Evolutionary conservation across 2,797 vertebrate genomes (phyloP), one percentile per base, ranked within the genome.

Genomic region (Anomalospiza imberbis): DNA sequence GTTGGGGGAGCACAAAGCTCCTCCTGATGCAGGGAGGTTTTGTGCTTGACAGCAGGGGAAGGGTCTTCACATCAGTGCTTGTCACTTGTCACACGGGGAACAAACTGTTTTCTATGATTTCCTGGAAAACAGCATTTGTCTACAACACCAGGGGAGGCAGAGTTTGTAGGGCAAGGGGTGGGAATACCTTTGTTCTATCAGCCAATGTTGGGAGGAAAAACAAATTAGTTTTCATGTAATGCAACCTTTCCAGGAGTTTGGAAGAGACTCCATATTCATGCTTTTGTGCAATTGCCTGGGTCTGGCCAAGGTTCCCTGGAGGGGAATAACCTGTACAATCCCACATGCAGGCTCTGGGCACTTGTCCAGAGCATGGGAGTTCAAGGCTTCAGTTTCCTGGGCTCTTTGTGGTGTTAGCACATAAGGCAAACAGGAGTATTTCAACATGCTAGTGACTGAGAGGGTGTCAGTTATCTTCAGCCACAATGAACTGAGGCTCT

Each of bases 201-300:
- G 44, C 13, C 5, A 31, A 0, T 1, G 9, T 14, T 54, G 42
- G 1, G 7, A 40, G 50, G 51, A 58, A 58, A 70, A 42, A 55
- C 38, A 31, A 51, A 32, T 85, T 11, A 31, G 12, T 71, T 88
- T 87, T 73, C 17, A 16, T 21, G 15, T 58, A 26, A 48, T 17
- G 26, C 34, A 89, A 40, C 44, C 51, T 14, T 67, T 85, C 61
- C 32, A 42, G 80, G 51, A 62, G 13, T 66, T 87, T 32, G 36
- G 55, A 73, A 85, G 63, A 38, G 21, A 53, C 17, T 87, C 21
- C 0, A 0, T 68, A 4, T 38, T 85, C 2, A 1, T 25, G 40
- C 14, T 60, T 60, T n/a, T 6, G 1, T 54, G 66, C 63, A n/a
- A 11, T 44, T 36, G 31, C 45, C 12, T 42, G 24, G 1, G 32